A percentile compares a stretch with the other conserved stretches of the same genome.
Evolutionary conservation across 2,888 invertebrate genomes (phyloP).

Genomic region (Archips xylosteana): DNA sequence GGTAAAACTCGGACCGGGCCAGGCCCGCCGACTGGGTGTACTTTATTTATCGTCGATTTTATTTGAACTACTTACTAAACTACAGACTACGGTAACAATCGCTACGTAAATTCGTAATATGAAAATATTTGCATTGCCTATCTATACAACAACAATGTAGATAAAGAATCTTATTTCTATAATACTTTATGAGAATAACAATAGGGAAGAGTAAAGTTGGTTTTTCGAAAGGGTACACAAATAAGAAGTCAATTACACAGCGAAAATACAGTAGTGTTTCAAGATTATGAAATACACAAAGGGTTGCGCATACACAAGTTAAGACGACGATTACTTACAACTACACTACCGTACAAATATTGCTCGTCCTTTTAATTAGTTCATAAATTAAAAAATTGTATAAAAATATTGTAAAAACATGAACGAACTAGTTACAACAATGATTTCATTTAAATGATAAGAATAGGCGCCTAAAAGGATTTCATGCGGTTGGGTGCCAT

Average conservation of each 20-base stretch:
- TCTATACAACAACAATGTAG: constrained; percentile 61
- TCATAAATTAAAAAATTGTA: constrained; percentile 63
- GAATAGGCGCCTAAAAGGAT: constrained; percentile 45
- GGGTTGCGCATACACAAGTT: neutral
- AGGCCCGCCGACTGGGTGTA: constrained; percentile 48
- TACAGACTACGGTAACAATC: constrained; percentile 79
- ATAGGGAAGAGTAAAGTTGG: constrained; percentile 44
- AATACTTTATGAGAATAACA: constrained; percentile 71
- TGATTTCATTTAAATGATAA: constrained; percentile 58
- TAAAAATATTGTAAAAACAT: constrained; percentile 73
- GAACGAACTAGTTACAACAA: constrained; percentile 70
- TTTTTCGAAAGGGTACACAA: neutral
- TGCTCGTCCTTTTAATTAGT: constrained; percentile 56
- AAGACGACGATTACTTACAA: constrained; percentile 38
- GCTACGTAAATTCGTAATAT: constrained; percentile 80
- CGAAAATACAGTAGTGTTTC: neutral
- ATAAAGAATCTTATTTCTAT: constrained; percentile 68
- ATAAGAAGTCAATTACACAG: neutral
- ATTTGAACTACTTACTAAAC: constrained; percentile 62
- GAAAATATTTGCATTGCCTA: constrained; percentile 66
- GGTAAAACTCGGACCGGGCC: neutral
- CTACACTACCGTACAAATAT: constrained; percentile 47
- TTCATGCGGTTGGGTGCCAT: constrained; percentile 38
- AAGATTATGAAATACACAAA: neutral
- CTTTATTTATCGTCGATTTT: constrained; percentile 59